phyloP scores from a whole-genome alignment of 2,113 vertebrate genomes.

The Charadrius vociferus region DNA sequence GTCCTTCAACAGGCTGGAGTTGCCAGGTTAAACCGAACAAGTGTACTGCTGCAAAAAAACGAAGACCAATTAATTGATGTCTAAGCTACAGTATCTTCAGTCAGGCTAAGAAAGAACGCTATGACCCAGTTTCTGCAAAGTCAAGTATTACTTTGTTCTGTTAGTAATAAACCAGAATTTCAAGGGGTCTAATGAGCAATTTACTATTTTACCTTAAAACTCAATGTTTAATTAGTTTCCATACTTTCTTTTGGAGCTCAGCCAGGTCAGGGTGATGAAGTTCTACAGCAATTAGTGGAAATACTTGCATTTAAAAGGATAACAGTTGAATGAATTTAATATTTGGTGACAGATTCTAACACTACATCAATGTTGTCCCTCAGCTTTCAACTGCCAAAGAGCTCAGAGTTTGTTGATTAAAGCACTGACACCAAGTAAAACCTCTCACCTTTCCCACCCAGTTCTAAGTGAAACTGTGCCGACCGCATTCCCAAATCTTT shows the following conservation, averaged over 20 bases:
- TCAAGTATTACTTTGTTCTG: constrained; percentile 45
- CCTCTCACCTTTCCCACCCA: not conserved
- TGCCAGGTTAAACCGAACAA: constrained; percentile 98
- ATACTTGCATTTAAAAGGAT: constrained; percentile 53
- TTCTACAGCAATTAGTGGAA: constrained; percentile 63
- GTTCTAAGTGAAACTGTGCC: not conserved
- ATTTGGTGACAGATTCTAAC: not conserved
- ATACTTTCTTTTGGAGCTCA: constrained; percentile 59
- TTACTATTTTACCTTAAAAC: constrained; percentile 69
- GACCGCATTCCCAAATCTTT: not conserved
- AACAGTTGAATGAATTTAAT: constrained; percentile 26
- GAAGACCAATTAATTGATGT: constrained; percentile 68
- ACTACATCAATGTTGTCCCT: not conserved
- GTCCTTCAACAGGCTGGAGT: constrained; percentile 90
- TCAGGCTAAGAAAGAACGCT: not conserved
- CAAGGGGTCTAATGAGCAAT: constrained; percentile 42
- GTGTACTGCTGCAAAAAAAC: constrained; percentile 90
- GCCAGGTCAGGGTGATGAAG: constrained; percentile 54
- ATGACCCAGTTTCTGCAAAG: constrained; percentile 61
- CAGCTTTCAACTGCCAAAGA: not conserved
- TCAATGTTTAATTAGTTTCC: constrained; percentile 72
- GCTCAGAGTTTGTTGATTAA: not conserved
- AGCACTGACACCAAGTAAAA: not conserved
- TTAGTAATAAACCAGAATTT: constrained; percentile 56
- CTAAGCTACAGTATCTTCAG: not conserved